A percentile compares a stretch with the other conserved stretches of the same genome.
phyloP scores from a whole-genome alignment of 1,140 invertebrate genomes.

The Leucophenga varia region DNA sequence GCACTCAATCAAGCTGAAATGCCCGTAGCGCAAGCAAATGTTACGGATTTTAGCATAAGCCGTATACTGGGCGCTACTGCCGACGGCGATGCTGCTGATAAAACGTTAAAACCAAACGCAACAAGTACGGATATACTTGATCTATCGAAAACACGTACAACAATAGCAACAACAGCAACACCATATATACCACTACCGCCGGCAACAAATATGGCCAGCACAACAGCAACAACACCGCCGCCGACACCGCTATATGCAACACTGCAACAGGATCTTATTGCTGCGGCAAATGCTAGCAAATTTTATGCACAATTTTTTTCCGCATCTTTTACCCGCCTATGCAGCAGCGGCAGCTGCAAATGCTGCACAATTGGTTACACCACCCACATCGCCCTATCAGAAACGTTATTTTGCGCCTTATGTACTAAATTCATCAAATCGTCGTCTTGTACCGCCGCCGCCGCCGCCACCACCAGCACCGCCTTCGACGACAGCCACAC shows the following conservation, averaged over 20 bases:
- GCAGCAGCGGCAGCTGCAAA: conserved; percentile 32
- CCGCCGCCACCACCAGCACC: conserved; percentile 2
- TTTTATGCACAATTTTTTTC: conserved; percentile 53
- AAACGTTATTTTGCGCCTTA: conserved; percentile 50
- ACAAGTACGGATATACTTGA: conserved; percentile 33
- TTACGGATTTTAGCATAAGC: conserved; percentile 53
- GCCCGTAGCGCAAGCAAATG: conserved; percentile 20
- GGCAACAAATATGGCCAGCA: background rate
- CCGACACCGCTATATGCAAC: conserved; percentile 16
- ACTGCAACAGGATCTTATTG: conserved; percentile 37
- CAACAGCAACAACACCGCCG: conserved; percentile 1
- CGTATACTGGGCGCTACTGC: conserved; percentile 44
- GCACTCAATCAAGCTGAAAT: no score
- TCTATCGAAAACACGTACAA: conserved; percentile 34
- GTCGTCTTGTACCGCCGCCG: background rate
- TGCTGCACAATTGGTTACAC: conserved; percentile 27
- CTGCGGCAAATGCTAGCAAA: conserved; percentile 49
- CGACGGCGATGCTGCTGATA: no score
- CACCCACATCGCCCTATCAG: conserved; percentile 40
- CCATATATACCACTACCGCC: background rate
- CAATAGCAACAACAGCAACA: background rate
- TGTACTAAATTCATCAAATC: conserved; percentile 42
- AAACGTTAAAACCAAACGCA: background rate
- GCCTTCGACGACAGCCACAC: no score
- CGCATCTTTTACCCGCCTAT: conserved; percentile 40